Base-by-base conservation (phyloP, 2,797 vertebrate genomes). In the Diceros bicornis region DNA sequence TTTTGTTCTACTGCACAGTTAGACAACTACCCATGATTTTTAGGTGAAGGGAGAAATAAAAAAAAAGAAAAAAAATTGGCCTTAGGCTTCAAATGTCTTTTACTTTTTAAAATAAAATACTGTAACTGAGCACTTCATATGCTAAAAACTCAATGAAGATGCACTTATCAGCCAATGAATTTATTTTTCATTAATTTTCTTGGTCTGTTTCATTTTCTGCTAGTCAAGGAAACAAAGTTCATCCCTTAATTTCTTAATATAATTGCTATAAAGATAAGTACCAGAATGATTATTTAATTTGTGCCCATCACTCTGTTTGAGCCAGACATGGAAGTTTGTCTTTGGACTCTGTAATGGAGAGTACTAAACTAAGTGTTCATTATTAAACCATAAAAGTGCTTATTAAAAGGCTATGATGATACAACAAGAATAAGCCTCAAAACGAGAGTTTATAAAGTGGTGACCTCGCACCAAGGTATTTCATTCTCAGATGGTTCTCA, bases 101-200 rank as follows among this genome's bases (percentile, higher is more conserved):
- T 78, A 77, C 2, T 62, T 20, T 68, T 66, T 68, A 78, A 92
- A 92, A 32, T 62, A 69, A 88, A 97, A 81, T 44, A 66, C 2
- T 25, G 7, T 44, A 72, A 25, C 4, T 75, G 27, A 32, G 0
- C 34, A 84, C 32, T 89, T 91, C 27, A 50, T 20, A 72, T 34
- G 7, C 6, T 75, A 72, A 92, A 81, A 77, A 27, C 32, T 86
- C 37, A 94, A 25, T 81, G 52, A 91, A 93, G 17, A 64, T 69
- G 34, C 13, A 44, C 32, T 55, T 29, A 37, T 85, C 21, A 74
- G 21, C 27, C 17, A 94, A 57, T 93, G 71, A 34, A 61, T 92
- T 88, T 78, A 17, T n/a, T 75, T 75, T 41, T 57, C 21, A 81
- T 77, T 95, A 27, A 78, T 94, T 82, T 93, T 79, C 47, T 69